phyloP scores from a whole-genome alignment of 2,113 vertebrate species.

The Heloderma charlesbogerti region DNA sequence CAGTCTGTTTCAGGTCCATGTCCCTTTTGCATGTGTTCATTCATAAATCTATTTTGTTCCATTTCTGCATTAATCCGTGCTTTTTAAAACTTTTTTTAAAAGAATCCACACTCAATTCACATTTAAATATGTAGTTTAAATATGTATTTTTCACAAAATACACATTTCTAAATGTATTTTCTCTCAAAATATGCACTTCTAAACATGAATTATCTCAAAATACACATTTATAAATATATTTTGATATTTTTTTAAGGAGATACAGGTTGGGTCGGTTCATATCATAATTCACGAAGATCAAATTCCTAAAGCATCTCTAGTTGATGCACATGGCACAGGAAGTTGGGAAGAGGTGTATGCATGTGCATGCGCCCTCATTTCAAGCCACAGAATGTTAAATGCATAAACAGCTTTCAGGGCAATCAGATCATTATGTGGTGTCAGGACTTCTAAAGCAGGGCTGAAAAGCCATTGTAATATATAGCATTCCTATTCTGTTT shows the following conservation, averaged over 20 bases:
- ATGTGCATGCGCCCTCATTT: neutral
- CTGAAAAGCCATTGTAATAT: constrained; percentile 9
- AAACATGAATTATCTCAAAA: neutral
- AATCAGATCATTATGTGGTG: neutral
- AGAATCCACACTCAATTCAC: neutral
- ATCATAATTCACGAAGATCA: neutral
- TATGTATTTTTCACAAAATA: neutral
- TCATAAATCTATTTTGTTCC: neutral
- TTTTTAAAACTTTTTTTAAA: no score
- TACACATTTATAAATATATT: neutral
- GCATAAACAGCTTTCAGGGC: neutral
- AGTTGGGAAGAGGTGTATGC: neutral
- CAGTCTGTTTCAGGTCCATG: neutral
- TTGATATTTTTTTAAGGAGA: neutral
- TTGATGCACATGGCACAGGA: neutral
- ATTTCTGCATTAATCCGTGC: no score
- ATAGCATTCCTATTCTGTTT: neutral
- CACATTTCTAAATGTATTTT: neutral
- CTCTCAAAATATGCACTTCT: neutral
- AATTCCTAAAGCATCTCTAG: neutral
- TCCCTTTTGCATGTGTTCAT: neutral
- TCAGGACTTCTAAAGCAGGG: neutral
- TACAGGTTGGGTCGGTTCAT: no score
- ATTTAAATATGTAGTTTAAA: neutral
- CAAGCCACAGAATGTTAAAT: neutral